Evolutionary conservation across 1,140 invertebrate species (phyloP), one percentile per base, ranked within the genome.

Genomic region (Euura saliciscinereae): DNA sequence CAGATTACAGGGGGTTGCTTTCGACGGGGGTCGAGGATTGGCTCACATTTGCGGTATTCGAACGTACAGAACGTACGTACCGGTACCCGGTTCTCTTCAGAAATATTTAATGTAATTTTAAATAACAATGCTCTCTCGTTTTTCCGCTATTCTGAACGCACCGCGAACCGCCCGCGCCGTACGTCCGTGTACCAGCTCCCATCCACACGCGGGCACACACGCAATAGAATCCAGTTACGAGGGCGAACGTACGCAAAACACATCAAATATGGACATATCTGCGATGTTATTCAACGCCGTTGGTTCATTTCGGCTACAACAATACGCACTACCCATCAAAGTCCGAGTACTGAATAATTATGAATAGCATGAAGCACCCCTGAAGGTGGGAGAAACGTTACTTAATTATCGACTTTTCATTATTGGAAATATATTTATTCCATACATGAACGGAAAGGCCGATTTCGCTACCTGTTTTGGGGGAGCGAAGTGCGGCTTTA

Each of bases 101-200:
- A 59, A 59, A 59, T 59, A 59, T 59, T 59, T 59, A 59, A 59
- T 59, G 51, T 59, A 59, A 59, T 59, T 59, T 59, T 1, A 59
- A 59, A 59, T n/a, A 59, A 59, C 51, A 59, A 59, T 59, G 13
- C 51, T 59, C 51, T 59, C 51, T 59, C 51, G 51, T 59, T 59
- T 59, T 59, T 59, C 51, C 51, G 51, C 51, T 59, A 59, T 59
- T 59, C 51, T 6, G 51, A 59, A 59, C 51, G 51, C 28, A 28
- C 28, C 28, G 28, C 28, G 28, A 28, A 59, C 2, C 3, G 13
- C 10, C 28, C 51, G 51, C 13, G 5, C 10, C 51, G 51, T 11
- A 59, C 13, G 13, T 59, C 3, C 10, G 8, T 59, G 51, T 59
- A 59, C 28, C 28, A 28, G 28, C 28, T 28, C 28, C 28, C 28